Base-by-base conservation (phyloP, 2,797 vertebrate genomes). In the Pitangus sulphuratus region DNA sequence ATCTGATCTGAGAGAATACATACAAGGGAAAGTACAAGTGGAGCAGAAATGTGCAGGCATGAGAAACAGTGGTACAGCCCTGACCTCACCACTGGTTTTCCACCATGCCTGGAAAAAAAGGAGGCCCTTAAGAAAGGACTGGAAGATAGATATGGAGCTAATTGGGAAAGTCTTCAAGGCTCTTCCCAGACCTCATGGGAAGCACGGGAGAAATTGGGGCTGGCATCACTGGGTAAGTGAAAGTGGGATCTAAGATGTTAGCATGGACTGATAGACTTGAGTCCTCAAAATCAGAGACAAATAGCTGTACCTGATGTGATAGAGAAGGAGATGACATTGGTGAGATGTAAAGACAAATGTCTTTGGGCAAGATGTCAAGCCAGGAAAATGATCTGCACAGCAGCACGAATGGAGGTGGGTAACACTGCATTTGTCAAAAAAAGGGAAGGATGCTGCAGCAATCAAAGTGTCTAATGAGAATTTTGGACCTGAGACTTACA, bases 261-360 rank as follows among this genome's bases (percentile, higher is more conserved):
- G 26, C 42, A 76, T 1, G 5, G 60, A 54, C 33, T 69, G 20
- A 30, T 54, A 81, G 64, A 58, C 40, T 74, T 24, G 15, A 92
- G 30, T 15, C 9, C 56, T 74, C 80, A 90, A 80, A 87, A 77
- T n/a, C 35, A 56, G 48, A 89, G 84, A 82, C 8, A 82, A 79
- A 65, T 58, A 62, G 35, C 60, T 77, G 48, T 50, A 58, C 25
- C 70, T 84, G 40, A 61, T 74, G 25, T 35, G 56, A 64, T 22
- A 84, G 66, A 90, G 62, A 79, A 90, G 58, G 35, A 76, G 44
- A 77, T 44, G 91, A 68, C 71, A 80, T 30, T 35, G 62, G 71
- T 50, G 51, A 94, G 50, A 89, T 50, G 51, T 65, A 68, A 77
- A 94, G 90, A 92, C 31, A 90, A 87, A 92, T 74, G 48, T 61